These are phyloP conservation scores for Gisinianus flammeolus DNA, from an alignment of 2,888 invertebrate species.

Conservation along the genomic window DNA sequence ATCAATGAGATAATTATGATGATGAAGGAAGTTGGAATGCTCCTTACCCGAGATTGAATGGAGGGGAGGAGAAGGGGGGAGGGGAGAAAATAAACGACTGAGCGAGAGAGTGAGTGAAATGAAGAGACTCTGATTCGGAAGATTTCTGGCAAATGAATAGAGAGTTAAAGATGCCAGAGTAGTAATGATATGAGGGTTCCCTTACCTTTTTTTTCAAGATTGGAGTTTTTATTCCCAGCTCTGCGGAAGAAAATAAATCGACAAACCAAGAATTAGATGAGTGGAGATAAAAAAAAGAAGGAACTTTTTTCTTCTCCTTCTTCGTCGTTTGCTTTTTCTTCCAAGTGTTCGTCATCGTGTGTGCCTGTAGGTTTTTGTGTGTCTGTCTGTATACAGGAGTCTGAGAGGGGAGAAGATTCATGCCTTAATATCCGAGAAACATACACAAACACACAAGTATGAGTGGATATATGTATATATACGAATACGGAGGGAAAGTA, in stretches of 20 bases:
- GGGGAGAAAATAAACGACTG: neutral
- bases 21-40: constrained; percentile 2
- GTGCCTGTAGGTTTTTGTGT: neutral
- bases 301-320: constrained; percentile 5
- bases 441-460: too few relatives aligned
- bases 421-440: neutral
- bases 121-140: neutral
- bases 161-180: neutral
- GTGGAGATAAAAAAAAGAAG: constrained; percentile 22
- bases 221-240: neutral
- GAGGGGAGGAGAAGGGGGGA: constrained; percentile 8
- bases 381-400: neutral
- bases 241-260: constrained; percentile 26
- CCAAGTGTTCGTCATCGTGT: constrained; percentile 1
- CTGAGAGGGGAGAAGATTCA: neutral
- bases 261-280: constrained; percentile 32
- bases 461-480: too few relatives aligned
- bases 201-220: neutral
- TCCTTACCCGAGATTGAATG: neutral
- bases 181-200: neutral
- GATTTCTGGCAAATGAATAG: neutral
- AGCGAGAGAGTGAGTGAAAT: neutral
- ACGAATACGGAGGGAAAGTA: too few relatives aligned
- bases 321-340: neutral
- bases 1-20: constrained; percentile 18